A percentile compares a stretch with the other conserved stretches of the same genome.
Evolutionary conservation across 1,140 invertebrate genomes (phyloP).

Genomic region (Drosophila pandora): DNA sequence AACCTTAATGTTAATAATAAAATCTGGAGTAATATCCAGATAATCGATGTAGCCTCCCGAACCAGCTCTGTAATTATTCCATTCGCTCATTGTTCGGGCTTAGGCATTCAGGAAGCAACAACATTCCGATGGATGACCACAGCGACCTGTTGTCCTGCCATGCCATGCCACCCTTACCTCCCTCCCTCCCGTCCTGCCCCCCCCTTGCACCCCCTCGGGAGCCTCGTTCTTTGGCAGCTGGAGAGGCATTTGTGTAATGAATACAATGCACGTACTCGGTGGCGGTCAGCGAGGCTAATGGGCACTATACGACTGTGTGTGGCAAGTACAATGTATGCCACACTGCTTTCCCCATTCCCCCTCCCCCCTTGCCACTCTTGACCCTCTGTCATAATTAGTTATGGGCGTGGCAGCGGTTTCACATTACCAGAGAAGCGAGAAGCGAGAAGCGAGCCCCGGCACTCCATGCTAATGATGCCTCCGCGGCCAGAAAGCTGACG

Average conservation of each 20-base stretch:
- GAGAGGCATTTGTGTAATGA: conserved; percentile 41
- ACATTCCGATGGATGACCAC: conserved; percentile 8
- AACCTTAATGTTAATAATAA: neutral
- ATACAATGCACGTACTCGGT: conserved; percentile 39
- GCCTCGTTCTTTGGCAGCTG: neutral
- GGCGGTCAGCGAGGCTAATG: conserved; percentile 49
- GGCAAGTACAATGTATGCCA: neutral
- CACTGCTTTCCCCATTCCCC: neutral
- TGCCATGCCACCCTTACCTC: neutral
- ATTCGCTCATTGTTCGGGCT: neutral
- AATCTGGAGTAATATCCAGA: conserved; percentile 1
- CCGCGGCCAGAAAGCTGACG: neutral
- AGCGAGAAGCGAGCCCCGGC: neutral
- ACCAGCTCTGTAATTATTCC: conserved; percentile 3
- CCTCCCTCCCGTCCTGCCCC: neutral
- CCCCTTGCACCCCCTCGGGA: neutral
- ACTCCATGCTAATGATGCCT: conserved; percentile 60
- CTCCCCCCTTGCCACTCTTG: too few species aligned
- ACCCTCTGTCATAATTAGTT: conserved; percentile 61
- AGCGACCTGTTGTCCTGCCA: conserved; percentile 25
- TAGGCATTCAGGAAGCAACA: neutral
- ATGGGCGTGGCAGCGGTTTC: conserved; percentile 55
- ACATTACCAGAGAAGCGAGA: conserved; percentile 41
- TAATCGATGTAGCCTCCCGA: neutral
- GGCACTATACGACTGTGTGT: conserved; percentile 11